These are phyloP conservation scores for Probosciger aterrimus DNA, from an alignment of 2,113 vertebrate species.

Conservation along the genomic window DNA sequence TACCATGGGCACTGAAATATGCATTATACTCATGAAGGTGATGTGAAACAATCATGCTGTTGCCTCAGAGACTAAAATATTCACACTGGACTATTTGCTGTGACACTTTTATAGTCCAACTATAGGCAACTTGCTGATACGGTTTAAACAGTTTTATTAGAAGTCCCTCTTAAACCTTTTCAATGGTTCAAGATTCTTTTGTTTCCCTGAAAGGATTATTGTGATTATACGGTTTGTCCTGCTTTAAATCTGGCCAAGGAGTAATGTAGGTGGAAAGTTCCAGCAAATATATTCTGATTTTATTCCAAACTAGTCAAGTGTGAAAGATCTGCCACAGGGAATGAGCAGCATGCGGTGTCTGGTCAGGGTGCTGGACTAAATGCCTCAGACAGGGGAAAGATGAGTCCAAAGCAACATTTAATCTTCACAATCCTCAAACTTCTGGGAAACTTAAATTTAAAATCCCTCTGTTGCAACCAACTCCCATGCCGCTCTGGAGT, in stretches of 20 bases:
- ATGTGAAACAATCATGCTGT: background rate
- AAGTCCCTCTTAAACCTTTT: background rate
- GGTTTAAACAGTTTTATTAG: background rate
- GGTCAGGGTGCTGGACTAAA: background rate
- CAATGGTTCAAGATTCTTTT: background rate
- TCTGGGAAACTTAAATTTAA: slow-evolving; percentile 13
- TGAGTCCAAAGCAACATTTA: background rate
- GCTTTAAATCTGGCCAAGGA: background rate
- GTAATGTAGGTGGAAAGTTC: background rate
- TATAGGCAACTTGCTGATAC: background rate
- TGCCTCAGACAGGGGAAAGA: background rate
- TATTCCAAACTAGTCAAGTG: background rate
- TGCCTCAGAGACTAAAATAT: background rate
- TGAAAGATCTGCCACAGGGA: slow-evolving; percentile 14
- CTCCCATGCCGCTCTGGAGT: background rate
- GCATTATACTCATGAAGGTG: background rate
- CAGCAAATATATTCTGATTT: background rate
- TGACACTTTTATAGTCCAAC: background rate
- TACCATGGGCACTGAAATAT: background rate
- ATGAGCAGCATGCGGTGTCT: background rate
- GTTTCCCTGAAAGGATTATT: background rate
- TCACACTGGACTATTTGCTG: background rate
- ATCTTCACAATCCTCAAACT: background rate
- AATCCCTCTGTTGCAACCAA: background rate
- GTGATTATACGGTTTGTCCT: background rate